Evolutionary conservation across 2,888 invertebrate species (phyloP).

Genomic region (Eupithecia pulchellata): DNA sequence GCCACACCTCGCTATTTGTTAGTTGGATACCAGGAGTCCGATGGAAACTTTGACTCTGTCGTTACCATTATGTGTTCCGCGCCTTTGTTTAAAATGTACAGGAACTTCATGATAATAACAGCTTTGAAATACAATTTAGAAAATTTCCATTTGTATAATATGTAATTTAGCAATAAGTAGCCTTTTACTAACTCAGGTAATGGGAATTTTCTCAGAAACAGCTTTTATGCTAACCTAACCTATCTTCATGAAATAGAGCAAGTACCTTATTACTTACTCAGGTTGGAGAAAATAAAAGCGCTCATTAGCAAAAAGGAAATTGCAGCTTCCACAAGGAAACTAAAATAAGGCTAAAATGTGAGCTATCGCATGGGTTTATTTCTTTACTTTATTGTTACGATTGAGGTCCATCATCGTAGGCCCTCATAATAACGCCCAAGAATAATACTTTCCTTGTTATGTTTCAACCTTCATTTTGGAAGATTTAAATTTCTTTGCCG

Average conservation of each 20-base stretch:
- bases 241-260: slow-evolving; percentile 27
- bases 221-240: slow-evolving; percentile 35
- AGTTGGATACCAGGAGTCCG: slow-evolving; percentile 57
- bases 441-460: slow-evolving; percentile 34
- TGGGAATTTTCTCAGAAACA: not conserved
- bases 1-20: slow-evolving; percentile 55
- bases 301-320: slow-evolving; percentile 84
- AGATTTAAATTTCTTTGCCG: too few relatives aligned
- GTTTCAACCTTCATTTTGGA: slow-evolving; percentile 12
- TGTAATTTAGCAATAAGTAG: not conserved
- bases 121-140: not conserved
- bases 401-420: slow-evolving; percentile 32
- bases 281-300: slow-evolving; percentile 69
- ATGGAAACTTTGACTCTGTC: slow-evolving; percentile 59
- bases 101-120: not conserved
- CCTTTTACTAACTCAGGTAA: not conserved
- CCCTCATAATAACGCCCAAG: slow-evolving; percentile 34
- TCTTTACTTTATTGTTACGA: slow-evolving; percentile 49
- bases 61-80: not conserved
- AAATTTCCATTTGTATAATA: not conserved
- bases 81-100: not conserved
- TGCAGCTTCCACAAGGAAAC: slow-evolving; percentile 77
- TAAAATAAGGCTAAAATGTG: slow-evolving; percentile 82
- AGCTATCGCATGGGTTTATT: slow-evolving; percentile 64
- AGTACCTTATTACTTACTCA: slow-evolving; percentile 4